Percentiles rank a stretch among this genome's conserved stretches.
phyloP scores from a whole-genome alignment of 2,888 invertebrate genomes.

The Cheiracanthium punctorium region DNA sequence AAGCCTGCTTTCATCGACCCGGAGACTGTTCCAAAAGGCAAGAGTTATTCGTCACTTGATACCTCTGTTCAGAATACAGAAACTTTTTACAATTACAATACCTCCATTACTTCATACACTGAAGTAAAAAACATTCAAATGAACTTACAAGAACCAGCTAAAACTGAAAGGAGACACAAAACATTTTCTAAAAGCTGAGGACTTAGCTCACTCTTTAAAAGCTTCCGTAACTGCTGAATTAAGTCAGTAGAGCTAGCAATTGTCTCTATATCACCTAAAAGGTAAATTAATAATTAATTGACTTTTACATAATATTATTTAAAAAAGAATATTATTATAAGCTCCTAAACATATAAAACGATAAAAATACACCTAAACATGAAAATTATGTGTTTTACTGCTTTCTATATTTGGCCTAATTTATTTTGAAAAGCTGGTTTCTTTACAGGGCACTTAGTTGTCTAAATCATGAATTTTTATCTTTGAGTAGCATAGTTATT shows the following conservation, averaged over 20 bases:
- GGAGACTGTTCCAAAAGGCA: neutral
- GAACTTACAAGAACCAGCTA: constrained; percentile 47
- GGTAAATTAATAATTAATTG: no score
- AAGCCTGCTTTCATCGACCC: no score
- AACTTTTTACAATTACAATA: neutral
- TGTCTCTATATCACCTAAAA: constrained; percentile 53
- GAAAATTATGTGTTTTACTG: no score
- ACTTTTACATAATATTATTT: no score
- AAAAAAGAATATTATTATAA: no score
- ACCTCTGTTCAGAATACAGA: neutral
- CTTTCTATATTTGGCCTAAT: no score
- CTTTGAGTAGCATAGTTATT: no score
- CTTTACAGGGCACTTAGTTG: no score
- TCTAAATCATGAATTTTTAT: no score
- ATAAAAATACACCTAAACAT: no score
- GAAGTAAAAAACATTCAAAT: neutral
- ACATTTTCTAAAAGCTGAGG: constrained; percentile 69
- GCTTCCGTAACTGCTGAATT: constrained; percentile 34
- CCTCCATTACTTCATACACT: neutral
- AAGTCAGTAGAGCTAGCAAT: constrained; percentile 40
- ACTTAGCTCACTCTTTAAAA: constrained; percentile 33
- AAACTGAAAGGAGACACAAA: constrained; percentile 62
- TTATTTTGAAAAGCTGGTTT: no score
- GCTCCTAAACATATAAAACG: no score
- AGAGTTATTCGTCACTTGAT: neutral